Conservation (phyloP, 1,140 invertebrate genomes). For the Tribolium castaneum region DNA sequence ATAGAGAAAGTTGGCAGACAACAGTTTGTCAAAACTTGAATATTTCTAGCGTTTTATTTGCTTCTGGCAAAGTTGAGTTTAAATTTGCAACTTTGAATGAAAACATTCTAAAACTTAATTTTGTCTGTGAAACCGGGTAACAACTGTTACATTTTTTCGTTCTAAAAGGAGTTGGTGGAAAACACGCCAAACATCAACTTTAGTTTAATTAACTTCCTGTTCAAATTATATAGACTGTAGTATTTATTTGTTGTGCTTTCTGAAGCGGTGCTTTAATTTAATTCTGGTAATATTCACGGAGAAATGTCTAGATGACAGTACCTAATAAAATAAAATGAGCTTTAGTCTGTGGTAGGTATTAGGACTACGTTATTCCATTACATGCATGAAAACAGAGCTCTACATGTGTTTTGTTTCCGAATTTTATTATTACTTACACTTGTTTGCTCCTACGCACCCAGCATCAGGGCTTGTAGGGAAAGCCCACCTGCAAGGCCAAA, state of each 20-base stretch:
- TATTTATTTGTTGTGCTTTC: not conserved
- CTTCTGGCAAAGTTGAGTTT: no score
- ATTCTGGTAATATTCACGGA: not conserved
- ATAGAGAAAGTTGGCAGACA: no score
- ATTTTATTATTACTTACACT: conserved; percentile 35
- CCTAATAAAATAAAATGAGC: conserved; percentile 9
- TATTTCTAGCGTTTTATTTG: no score
- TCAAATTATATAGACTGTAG: not conserved
- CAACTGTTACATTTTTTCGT: no score
- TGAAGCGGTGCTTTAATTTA: not conserved
- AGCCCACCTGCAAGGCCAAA: conserved; percentile 21
- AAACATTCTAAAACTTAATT: no score
- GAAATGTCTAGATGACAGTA: conserved; percentile 18
- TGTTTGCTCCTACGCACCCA: conserved; percentile 28
- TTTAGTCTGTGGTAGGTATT: conserved; percentile 22
- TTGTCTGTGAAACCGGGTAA: no score
- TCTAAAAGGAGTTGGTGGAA: not conserved
- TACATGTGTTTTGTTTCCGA: conserved; percentile 35
- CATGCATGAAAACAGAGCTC: conserved; percentile 31
- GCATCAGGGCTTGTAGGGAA: conserved; percentile 5
- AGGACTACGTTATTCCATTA: conserved; percentile 20
- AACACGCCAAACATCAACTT: not conserved
- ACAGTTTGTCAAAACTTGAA: no score
- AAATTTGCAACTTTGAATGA: no score
- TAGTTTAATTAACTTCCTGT: not conserved